Evolutionary conservation across 92 coral and sea anemone genomes (phyloP).

Genomic region (Isaurus tuberculatus): DNA sequence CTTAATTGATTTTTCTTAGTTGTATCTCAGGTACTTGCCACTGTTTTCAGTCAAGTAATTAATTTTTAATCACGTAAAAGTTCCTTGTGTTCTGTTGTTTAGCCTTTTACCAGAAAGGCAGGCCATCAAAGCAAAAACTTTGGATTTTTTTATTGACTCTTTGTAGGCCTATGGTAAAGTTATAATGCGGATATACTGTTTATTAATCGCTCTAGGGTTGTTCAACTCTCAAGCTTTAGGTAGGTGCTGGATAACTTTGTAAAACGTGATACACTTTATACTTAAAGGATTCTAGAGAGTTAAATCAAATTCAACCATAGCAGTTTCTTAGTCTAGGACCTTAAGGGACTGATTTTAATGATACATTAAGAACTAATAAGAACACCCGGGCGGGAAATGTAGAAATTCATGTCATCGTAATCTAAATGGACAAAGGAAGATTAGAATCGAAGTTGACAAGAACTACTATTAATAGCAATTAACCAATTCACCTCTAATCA

Average conservation of each 20-base stretch:
- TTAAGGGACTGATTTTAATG: too few species aligned
- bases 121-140: conserved; percentile 45
- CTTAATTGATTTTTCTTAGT: conserved; percentile 71
- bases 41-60: conserved; percentile 61
- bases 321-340: conserved; percentile 6
- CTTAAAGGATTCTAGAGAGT: neutral
- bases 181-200: conserved; percentile 24
- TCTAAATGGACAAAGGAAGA: neutral
- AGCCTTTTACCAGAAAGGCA: conserved; percentile 54
- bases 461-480: conserved; percentile 17
- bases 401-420: too few species aligned
- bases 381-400: neutral
- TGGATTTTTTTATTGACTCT: conserved; percentile 9
- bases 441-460: conserved; percentile 4
- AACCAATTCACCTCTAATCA: neutral
- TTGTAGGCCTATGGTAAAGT: conserved; percentile 37
- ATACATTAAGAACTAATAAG: neutral
- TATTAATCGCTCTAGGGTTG: conserved; percentile 20
- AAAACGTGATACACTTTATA: neutral
- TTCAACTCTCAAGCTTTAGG: conserved; percentile 19
- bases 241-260: neutral
- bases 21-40: conserved; percentile 84
- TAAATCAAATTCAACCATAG: neutral
- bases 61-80: conserved; percentile 77
- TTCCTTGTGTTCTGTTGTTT: conserved; percentile 79